These are phyloP conservation scores for Drosophila persimilis DNA, from an alignment of 1,140 invertebrate species.

Conservation along the genomic window DNA sequence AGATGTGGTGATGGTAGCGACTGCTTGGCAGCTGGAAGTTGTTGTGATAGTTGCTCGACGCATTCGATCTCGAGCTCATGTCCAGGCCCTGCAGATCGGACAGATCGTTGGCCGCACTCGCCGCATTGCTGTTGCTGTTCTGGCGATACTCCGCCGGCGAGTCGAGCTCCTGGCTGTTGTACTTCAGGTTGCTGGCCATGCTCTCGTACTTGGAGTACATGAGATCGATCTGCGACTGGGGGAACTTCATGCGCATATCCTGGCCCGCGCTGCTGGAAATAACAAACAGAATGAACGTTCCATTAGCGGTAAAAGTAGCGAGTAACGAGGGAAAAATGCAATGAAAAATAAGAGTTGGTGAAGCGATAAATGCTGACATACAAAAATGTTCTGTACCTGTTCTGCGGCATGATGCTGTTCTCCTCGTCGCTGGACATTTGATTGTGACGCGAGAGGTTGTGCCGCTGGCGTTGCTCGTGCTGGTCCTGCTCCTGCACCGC, in stretches of 20 bases:
- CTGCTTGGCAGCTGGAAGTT: slow-evolving; percentile 82
- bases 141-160: slow-evolving; percentile 76
- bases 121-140: slow-evolving; percentile 59
- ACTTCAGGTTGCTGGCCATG: slow-evolving; percentile 77
- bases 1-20: slow-evolving; percentile 82
- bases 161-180: slow-evolving; percentile 80
- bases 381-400: too few species aligned
- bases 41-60: slow-evolving; percentile 79
- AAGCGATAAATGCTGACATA: too few species aligned
- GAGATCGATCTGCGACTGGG: slow-evolving; percentile 81
- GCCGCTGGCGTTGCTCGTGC: too few species aligned
- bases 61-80: slow-evolving; percentile 80
- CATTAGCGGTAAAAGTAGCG: not conserved
- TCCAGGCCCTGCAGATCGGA: slow-evolving; percentile 81
- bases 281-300: not conserved
- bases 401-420: too few species aligned
- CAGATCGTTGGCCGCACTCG: slow-evolving; percentile 71
- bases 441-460: too few species aligned
- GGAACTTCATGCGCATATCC: slow-evolving; percentile 83
- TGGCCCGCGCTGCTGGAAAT: slow-evolving; percentile 57
- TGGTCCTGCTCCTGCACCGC: too few species aligned
- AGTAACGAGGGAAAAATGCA: not conserved
- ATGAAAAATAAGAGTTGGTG: not conserved
- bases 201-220: slow-evolving; percentile 83
- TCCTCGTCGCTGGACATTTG: too few species aligned